Evolutionary conservation across 2,113 vertebrate genomes (phyloP).

Genomic region (Apodemus speciosus): DNA sequence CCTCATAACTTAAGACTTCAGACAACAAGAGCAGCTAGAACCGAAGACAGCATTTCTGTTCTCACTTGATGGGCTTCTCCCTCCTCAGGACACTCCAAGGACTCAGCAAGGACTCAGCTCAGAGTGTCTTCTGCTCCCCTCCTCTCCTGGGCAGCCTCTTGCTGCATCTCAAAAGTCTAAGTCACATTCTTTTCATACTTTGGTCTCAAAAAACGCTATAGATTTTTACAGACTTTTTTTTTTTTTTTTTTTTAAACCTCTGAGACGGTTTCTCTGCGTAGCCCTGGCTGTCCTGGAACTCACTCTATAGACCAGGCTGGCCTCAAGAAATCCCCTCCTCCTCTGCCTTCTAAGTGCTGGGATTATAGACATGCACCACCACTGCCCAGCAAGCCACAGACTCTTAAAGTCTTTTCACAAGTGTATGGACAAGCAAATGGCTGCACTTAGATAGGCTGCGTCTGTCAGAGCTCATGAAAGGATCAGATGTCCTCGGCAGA

Average conservation of each 20-base stretch:
- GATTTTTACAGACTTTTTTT: neutral
- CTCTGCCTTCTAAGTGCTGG: neutral
- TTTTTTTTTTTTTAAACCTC: neutral
- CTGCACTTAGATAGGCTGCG: neutral
- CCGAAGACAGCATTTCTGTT: neutral
- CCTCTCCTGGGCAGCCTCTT: fast-evolving
- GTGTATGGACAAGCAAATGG: neutral
- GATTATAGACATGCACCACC: neutral
- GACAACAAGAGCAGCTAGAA: neutral
- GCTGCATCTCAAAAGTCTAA: neutral
- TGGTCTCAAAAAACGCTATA: neutral
- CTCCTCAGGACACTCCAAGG: neutral
- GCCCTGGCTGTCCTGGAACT: neutral
- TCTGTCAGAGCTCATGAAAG: neutral
- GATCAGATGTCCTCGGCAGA: neutral
- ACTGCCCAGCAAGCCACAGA: neutral
- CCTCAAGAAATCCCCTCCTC: neutral
- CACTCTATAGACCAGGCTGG: neutral
- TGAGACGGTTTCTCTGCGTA: neutral
- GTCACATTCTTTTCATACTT: neutral
- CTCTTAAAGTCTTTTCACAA: neutral
- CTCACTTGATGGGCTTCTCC: too few species aligned
- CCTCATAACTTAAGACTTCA: neutral
- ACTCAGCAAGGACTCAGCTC: neutral
- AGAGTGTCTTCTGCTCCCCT: too few species aligned